These are phyloP conservation scores for Lemur catta DNA, from an alignment of 2,797 vertebrate genomes.

Conservation along the genomic window DNA sequence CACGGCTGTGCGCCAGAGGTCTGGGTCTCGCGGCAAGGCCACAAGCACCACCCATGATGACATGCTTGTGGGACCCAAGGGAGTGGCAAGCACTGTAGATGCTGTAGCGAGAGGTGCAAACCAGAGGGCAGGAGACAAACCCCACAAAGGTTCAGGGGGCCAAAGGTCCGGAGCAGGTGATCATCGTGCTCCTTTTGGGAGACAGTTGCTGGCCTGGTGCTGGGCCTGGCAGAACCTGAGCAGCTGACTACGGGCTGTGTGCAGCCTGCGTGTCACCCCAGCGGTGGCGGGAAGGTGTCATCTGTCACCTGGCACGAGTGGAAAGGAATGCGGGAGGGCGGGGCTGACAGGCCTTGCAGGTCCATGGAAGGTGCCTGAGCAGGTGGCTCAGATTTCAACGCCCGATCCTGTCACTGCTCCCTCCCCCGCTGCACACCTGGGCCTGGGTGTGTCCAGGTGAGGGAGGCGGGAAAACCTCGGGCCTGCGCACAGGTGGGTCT, in stretches of 20 bases:
- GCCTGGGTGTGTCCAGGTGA: background rate
- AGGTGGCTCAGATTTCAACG: background rate
- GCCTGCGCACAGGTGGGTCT: background rate
- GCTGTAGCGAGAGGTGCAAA: background rate
- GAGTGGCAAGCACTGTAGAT: too few species aligned
- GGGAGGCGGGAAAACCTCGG: background rate
- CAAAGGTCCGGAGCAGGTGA: background rate
- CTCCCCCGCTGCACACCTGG: background rate
- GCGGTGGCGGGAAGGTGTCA: background rate
- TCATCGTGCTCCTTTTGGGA: background rate
- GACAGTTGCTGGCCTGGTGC: background rate
- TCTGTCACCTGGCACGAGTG: background rate
- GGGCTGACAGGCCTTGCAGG: background rate
- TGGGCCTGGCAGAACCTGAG: background rate
- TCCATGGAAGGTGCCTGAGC: background rate
- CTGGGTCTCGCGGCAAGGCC: background rate
- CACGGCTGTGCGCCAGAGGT: background rate
- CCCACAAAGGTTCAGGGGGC: background rate
- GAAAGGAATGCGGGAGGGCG: background rate
- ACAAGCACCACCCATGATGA: too few species aligned
- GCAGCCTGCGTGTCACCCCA: background rate
- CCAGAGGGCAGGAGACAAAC: background rate
- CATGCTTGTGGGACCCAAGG: background rate
- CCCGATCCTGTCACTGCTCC: background rate
- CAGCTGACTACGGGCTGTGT: background rate